phyloP scores from a whole-genome alignment of 2,888 invertebrate species.

The Catotricha subobsoleta region DNA sequence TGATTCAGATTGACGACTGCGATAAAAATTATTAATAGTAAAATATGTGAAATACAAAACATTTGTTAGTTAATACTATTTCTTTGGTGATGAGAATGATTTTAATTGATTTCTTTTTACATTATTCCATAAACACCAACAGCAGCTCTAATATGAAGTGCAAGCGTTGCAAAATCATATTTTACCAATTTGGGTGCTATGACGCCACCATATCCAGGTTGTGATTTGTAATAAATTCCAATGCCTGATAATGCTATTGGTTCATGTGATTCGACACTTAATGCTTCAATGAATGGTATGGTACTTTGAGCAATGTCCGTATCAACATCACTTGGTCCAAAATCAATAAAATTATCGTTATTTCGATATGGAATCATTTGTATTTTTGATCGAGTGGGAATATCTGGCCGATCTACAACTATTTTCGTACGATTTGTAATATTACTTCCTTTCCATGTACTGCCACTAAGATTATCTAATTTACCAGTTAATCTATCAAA shows the following conservation, averaged over 20 bases:
- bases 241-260: conserved; percentile 32
- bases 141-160: background rate
- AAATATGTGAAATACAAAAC: too few relatives aligned
- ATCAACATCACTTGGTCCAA: conserved; percentile 31
- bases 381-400: conserved; percentile 20
- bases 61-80: too few relatives aligned
- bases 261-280: conserved; percentile 30
- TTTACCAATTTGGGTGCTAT: conserved; percentile 32
- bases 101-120: too few relatives aligned
- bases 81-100: too few relatives aligned
- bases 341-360: conserved; percentile 31
- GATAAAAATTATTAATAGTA: too few relatives aligned
- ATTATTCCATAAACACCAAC: conserved; percentile 2
- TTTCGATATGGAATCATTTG: conserved; percentile 22
- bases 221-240: conserved; percentile 35
- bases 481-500: conserved; percentile 44
- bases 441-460: conserved; percentile 39
- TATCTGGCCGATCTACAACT: conserved; percentile 20
- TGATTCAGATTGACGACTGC: too few relatives aligned
- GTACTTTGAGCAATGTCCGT: conserved; percentile 38
- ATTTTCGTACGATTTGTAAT: conserved; percentile 20
- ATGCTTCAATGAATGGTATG: conserved; percentile 36
- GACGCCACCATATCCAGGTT: conserved; percentile 32
- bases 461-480: conserved; percentile 23
- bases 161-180: conserved; percentile 22